Evolutionary conservation across 2,113 vertebrate species (phyloP).

Genomic region (Trematocara stigmaticum): DNA sequence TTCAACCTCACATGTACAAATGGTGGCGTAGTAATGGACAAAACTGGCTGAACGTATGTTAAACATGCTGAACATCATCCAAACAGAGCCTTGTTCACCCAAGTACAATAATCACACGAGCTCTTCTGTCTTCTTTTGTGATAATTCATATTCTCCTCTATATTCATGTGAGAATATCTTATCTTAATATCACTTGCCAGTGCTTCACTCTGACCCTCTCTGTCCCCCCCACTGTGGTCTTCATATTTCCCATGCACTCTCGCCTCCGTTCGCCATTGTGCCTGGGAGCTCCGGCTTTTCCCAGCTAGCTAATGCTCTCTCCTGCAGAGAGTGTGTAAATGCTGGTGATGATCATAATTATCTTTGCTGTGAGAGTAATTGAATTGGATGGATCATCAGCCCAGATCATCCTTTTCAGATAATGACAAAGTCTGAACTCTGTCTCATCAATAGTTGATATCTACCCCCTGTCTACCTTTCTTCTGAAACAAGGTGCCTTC

Average conservation of each 20-base stretch:
- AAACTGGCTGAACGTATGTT: neutral
- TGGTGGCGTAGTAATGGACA: neutral
- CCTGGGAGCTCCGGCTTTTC: neutral
- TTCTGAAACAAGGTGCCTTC: neutral
- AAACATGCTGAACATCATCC: neutral
- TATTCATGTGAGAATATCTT: neutral
- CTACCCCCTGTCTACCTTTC: neutral
- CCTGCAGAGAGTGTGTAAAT: conserved; percentile 40
- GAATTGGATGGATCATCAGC: conserved; percentile 34
- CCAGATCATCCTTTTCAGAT: conserved; percentile 7
- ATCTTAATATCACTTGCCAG: neutral
- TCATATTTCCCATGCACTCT: neutral
- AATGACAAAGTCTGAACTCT: conserved; percentile 1
- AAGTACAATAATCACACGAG: neutral
- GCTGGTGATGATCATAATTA: conserved; percentile 42
- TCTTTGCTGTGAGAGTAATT: conserved; percentile 39
- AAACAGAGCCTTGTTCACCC: neutral
- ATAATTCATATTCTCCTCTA: neutral
- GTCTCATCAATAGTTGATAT: neutral
- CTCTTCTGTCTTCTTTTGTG: neutral
- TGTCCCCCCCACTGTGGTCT: neutral
- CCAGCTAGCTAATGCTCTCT: conserved; percentile 1
- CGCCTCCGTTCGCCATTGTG: conserved; percentile 6
- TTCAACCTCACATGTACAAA: neutral
- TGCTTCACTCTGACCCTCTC: neutral